Evolutionary conservation across 35 echinoderm and acorn worm species (phyloP).

Genomic region (Anneissia japonica): DNA sequence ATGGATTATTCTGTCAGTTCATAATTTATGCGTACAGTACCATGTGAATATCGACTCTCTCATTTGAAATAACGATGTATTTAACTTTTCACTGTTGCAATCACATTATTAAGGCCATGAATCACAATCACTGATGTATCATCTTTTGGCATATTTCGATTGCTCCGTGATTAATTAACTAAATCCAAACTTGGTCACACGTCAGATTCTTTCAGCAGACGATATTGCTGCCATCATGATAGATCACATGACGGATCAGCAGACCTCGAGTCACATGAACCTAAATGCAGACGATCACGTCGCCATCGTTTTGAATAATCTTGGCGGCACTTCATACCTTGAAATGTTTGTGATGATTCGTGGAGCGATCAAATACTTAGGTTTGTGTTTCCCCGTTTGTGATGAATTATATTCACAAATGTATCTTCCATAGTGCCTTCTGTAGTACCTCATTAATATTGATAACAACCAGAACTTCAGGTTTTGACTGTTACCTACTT

Average conservation of each 20-base stretch:
- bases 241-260: slow-evolving; percentile 56
- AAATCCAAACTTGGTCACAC: too few species aligned
- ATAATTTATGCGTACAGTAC: too few species aligned
- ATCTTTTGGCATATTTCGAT: too few species aligned
- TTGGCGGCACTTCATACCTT: slow-evolving; percentile 73
- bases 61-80: too few species aligned
- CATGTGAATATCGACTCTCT: too few species aligned
- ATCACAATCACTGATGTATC: too few species aligned
- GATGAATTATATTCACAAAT: slow-evolving; percentile 43
- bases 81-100: too few species aligned
- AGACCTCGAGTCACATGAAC: slow-evolving; percentile 40
- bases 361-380: not conserved
- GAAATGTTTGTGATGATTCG: slow-evolving; percentile 44
- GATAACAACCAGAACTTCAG: too few species aligned
- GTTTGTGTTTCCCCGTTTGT: slow-evolving; percentile 30
- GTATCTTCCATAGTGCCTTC: not conserved
- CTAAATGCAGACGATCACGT: slow-evolving; percentile 48
- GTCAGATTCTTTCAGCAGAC: slow-evolving; percentile 18
- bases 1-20: too few species aligned
- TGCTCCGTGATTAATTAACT: too few species aligned
- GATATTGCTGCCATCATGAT: slow-evolving; percentile 47
- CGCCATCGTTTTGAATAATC: slow-evolving; percentile 76
- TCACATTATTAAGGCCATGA: too few species aligned
- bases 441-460: not conserved
- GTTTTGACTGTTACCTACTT: too few species aligned